Evolutionary conservation across 1,140 invertebrate species (phyloP), one percentile per base, ranked within the genome.

Genomic region (Drosophila teissieri): DNA sequence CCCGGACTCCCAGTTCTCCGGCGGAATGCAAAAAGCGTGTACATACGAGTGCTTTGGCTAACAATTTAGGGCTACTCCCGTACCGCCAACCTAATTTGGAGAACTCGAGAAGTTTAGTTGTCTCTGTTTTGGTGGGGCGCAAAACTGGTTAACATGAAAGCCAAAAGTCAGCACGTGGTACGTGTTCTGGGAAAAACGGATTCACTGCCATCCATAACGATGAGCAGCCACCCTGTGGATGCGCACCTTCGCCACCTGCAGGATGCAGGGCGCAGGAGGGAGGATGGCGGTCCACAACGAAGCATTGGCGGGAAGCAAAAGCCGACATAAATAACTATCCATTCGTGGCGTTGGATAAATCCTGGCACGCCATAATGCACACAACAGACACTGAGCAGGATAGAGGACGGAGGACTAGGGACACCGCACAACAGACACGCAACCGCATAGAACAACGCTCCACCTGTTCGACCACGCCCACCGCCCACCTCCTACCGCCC

Each of bases 71-170:
- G 53, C 39, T 19, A 24, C 48, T 39, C 49, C 53, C 24, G 78
- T 70, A 45, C 40, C 40, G 24, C 27, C 17, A 57, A 70, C 60
- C 65, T 78, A 78, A 85, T 85, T 80, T 76, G 49, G 58, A 46
- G 37, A 76, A 63, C 79, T 83, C 56, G 44, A 49, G 70, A 83
- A 83, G 37, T 61, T 61, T 27, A 11, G 14, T 48, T 36, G 27
- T 19, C 24, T 40, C 14, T n/a, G 22, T 8, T 31, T 31, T 31
- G 14, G 7, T 22, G 17, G 12, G 44, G 24, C 1, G 6, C 0
- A 3, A 17, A 15, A 0, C 55, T 14, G 40, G 14, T 31, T 17
- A 49, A 65, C 53, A 49, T 39, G 15, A 56, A 56, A 42, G 36
- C 44, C 34, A 65, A 46, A 49, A 37, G 48, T 34, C 37, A 42